Evolutionary conservation across 2,113 vertebrate genomes (phyloP).

Genomic region (Ochotona princeps): DNA sequence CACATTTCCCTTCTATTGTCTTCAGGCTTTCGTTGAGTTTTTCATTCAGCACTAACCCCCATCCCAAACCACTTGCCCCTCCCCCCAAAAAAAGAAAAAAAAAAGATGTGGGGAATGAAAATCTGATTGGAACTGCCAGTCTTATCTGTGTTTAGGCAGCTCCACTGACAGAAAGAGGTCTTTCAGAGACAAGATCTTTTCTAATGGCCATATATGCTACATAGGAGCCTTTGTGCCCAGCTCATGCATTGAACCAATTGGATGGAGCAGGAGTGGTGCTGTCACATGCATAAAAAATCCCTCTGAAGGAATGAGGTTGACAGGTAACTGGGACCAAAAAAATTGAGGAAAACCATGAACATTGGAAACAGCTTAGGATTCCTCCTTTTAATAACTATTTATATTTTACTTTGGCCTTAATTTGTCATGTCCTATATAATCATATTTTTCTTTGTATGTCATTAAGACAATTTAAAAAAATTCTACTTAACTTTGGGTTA

Average conservation of each 20-base stretch:
- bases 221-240: slow-evolving; percentile 20
- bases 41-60: slow-evolving; percentile 65
- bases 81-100: too few relatives aligned
- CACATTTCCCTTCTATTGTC: slow-evolving; percentile 44
- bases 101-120: slow-evolving; percentile 64
- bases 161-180: slow-evolving; percentile 21
- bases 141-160: slow-evolving; percentile 55
- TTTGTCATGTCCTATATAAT: background rate
- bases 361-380: background rate
- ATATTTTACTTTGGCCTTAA: background rate
- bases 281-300: background rate
- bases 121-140: slow-evolving; percentile 59
- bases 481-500: background rate
- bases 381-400: background rate
- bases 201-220: slow-evolving; percentile 20
- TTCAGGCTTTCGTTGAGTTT: slow-evolving; percentile 63
- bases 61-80: too few relatives aligned
- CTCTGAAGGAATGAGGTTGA: background rate
- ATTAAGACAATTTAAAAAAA: background rate
- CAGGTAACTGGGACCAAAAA: background rate
- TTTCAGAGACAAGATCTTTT: background rate
- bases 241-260: background rate
- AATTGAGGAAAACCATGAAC: slow-evolving; percentile 2
- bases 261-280: background rate
- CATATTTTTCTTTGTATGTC: slow-evolving; percentile 11